Conservation (phyloP, 2,888 invertebrate species). For the Pterostichus niger region DNA sequence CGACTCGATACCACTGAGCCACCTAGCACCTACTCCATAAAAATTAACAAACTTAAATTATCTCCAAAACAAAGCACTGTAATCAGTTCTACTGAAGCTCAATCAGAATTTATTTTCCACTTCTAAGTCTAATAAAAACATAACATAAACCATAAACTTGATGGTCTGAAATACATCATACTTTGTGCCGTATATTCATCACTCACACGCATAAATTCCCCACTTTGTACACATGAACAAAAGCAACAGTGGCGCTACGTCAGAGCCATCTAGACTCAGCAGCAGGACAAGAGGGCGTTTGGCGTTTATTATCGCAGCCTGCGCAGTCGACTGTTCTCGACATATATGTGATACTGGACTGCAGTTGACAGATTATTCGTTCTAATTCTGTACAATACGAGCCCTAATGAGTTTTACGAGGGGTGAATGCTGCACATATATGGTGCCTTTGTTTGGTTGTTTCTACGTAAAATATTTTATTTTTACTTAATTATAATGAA, state of each 20-base stretch:
- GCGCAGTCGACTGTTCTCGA: constrained; percentile 5
- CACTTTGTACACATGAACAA: background rate
- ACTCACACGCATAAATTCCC: background rate
- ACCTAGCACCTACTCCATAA: too few species aligned
- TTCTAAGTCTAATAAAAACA: background rate
- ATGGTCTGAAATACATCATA: background rate
- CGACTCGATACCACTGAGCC: too few species aligned
- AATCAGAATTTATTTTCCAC: background rate
- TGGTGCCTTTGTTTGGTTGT: too few species aligned
- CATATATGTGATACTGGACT: constrained; percentile 32
- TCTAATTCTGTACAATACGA: background rate
- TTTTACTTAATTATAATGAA: background rate
- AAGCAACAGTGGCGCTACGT: background rate
- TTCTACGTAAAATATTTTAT: background rate
- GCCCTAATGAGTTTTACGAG: background rate
- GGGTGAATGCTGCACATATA: too few species aligned
- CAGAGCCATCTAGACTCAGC: background rate
- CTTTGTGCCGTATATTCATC: background rate
- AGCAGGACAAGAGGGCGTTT: background rate
- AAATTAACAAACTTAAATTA: too few species aligned
- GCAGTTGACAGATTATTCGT: constrained; percentile 50
- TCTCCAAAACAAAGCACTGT: background rate
- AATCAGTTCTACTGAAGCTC: background rate
- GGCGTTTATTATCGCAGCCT: constrained; percentile 17
- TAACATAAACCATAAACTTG: background rate